A percentile compares a stretch with the other conserved stretches of the same genome.
phyloP scores from a whole-genome alignment of 2,113 vertebrate species.

The Ctenodactylus gundi region DNA sequence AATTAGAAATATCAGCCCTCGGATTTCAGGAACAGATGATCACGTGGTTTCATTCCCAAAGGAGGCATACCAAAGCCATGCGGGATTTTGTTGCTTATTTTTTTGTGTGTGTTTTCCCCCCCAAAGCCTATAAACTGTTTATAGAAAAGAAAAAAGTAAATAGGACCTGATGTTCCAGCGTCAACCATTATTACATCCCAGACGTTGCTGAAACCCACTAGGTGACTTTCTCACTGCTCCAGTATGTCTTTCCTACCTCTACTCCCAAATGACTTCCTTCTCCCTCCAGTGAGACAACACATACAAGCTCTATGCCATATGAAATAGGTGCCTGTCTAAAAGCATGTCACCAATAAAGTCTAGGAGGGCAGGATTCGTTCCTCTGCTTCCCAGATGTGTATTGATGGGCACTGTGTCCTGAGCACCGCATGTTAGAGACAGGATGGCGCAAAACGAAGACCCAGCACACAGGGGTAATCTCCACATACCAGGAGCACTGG shows the following conservation, averaged over 20 bases:
- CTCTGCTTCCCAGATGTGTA: neutral
- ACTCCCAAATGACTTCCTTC: neutral
- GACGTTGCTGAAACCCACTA: conserved; percentile 49
- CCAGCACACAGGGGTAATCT: neutral
- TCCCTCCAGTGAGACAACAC: neutral
- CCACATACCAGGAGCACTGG: rapidly evolving
- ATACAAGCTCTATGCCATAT: neutral
- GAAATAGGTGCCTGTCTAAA: neutral
- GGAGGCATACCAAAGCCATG: neutral
- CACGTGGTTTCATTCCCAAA: neutral
- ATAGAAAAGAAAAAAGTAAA: conserved; percentile 34
- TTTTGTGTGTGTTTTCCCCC: conserved; percentile 3
- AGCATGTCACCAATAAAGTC: neutral
- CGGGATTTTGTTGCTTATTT: neutral
- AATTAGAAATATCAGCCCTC: neutral
- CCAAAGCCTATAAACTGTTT: conserved; percentile 5
- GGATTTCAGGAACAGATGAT: neutral
- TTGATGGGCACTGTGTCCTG: neutral
- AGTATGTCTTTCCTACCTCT: neutral
- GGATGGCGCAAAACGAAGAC: neutral
- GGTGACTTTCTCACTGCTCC: neutral
- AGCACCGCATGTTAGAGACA: neutral
- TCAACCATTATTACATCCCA: neutral
- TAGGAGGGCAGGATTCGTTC: neutral
- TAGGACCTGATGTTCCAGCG: conserved; percentile 1